Percentiles rank a stretch among this genome's conserved stretches.
Conservation (phyloP, 2,113 vertebrate genomes). For the Scomber colias region DNA sequence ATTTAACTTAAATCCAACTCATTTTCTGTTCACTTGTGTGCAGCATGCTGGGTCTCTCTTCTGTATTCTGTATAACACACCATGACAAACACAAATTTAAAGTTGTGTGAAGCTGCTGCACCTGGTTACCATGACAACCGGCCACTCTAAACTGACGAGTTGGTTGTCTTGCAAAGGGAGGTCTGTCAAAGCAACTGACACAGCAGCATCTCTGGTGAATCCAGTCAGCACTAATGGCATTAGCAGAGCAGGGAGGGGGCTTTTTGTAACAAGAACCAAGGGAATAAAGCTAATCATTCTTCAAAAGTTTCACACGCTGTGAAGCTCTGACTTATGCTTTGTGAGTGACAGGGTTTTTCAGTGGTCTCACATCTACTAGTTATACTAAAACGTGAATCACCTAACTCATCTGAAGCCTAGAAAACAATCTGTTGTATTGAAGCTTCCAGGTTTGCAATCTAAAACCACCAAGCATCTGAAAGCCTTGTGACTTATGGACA, state of each 20-base stretch:
- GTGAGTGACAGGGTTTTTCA: background rate
- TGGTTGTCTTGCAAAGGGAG: constrained; percentile 26
- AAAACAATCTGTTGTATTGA: background rate
- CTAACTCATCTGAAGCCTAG: background rate
- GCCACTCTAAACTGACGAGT: constrained; percentile 44
- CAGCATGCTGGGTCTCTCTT: background rate
- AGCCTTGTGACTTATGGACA: background rate
- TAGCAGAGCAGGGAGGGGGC: background rate
- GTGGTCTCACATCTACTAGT: background rate
- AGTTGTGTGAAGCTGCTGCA: background rate
- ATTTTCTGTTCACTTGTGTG: background rate
- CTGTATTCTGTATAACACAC: background rate
- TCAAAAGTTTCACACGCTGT: background rate
- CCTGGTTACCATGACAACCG: constrained; percentile 39
- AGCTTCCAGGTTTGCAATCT: background rate
- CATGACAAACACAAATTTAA: background rate
- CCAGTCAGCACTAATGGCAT: constrained; percentile 66
- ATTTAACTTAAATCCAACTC: too few relatives aligned
- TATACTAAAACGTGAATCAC: background rate
- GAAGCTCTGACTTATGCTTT: constrained; percentile 19
- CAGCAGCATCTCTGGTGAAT: constrained; percentile 64
- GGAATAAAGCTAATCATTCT: constrained; percentile 66
- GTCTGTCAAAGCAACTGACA: constrained; percentile 36
- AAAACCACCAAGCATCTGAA: background rate
- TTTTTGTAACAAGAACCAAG: constrained; percentile 67